Conservation (phyloP, 2,113 vertebrate species). For the Euleptes europaea region DNA sequence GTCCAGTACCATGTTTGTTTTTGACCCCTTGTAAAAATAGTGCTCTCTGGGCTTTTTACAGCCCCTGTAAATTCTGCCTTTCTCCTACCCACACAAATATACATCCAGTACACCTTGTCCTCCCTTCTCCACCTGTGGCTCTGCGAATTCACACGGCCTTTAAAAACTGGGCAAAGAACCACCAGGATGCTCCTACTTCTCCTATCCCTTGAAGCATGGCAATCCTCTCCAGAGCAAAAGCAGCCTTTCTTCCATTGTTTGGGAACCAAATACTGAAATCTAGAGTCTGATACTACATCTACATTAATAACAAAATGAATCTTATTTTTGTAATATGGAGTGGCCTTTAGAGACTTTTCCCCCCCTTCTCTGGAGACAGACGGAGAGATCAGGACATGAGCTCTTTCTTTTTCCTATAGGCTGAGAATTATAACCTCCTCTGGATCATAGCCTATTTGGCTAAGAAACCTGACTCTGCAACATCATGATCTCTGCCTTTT, state of each 20-base stretch:
- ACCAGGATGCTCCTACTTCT: neutral
- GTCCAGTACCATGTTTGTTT: neutral
- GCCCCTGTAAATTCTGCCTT: neutral
- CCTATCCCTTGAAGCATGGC: neutral
- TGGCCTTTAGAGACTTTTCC: neutral
- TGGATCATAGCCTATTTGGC: slow-evolving; percentile 9
- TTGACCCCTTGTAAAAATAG: neutral
- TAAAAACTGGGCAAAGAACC: neutral
- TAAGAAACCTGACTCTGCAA: neutral
- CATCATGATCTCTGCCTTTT: slow-evolving; percentile 37
- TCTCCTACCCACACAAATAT: neutral
- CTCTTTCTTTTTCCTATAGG: neutral
- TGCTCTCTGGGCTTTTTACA: no score
- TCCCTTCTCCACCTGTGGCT: neutral
- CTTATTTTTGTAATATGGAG: neutral
- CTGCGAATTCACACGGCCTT: neutral
- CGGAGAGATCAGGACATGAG: neutral
- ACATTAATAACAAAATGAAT: neutral
- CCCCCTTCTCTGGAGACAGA: neutral
- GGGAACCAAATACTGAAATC: neutral
- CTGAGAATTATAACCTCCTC: neutral
- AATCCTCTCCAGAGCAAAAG: neutral
- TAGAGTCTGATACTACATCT: neutral
- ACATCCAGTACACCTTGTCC: no score
- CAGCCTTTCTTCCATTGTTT: neutral